These are phyloP conservation scores for Euclidia mi DNA, from an alignment of 2,888 invertebrate genomes.

Conservation along the genomic window DNA sequence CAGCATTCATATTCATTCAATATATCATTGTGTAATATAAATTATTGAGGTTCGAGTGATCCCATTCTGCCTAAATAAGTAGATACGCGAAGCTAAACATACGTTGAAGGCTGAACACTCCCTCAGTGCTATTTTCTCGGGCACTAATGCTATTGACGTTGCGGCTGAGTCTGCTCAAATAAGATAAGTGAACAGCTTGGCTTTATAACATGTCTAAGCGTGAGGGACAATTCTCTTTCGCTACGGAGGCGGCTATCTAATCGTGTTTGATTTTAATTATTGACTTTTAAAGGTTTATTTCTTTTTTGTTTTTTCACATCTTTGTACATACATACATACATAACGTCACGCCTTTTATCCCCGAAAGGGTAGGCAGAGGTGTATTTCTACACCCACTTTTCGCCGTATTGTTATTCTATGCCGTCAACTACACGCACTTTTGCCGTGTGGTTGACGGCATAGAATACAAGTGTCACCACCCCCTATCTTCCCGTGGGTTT, in stretches of 20 bases:
- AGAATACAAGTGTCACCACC: no score
- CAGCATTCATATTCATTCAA: conserved; percentile 1
- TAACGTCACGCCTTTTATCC: no score
- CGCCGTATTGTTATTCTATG: no score
- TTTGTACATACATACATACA: no score
- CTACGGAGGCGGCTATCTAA: neutral
- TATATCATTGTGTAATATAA: conserved; percentile 6
- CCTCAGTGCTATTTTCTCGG: conserved; percentile 22
- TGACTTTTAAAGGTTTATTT: no score
- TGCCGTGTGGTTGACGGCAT: no score
- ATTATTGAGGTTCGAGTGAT: neutral
- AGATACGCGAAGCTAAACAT: conserved; percentile 13
- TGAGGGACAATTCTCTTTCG: conserved; percentile 3
- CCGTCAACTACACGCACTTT: no score
- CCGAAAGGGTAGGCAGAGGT: no score
- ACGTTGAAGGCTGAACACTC: conserved; percentile 7
- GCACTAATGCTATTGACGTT: conserved; percentile 21
- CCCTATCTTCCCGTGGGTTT: no score
- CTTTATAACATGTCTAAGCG: conserved; percentile 17
- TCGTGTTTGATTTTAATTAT: no score
- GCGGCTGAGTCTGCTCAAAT: conserved; percentile 56
- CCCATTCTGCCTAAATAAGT: conserved; percentile 17
- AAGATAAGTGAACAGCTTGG: conserved; percentile 57
- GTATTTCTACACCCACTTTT: no score
- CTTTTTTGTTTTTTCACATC: no score